Evolutionary conservation across 2,888 invertebrate genomes (phyloP).

Genomic region (Girardia tigrina): DNA sequence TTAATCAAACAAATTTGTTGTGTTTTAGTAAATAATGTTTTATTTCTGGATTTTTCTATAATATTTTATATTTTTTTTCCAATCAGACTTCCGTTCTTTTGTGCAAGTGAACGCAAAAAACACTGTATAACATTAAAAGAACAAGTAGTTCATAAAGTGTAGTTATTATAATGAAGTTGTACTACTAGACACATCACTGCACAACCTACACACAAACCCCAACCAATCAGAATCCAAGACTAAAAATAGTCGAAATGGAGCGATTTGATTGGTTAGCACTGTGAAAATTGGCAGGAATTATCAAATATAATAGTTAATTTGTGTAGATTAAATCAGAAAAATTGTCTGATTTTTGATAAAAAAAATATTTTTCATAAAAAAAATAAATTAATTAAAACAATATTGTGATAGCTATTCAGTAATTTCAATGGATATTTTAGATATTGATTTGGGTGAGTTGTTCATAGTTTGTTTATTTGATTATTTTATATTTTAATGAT

Average conservation of each 20-base stretch:
- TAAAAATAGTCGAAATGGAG: neutral
- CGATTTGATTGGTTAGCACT: neutral
- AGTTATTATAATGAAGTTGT: neutral
- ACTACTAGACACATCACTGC: neutral
- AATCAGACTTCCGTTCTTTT: conserved; percentile 20
- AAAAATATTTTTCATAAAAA: neutral
- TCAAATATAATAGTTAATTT: neutral
- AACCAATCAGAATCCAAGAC: neutral
- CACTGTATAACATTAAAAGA: neutral
- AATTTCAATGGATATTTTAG: neutral
- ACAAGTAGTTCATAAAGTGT: neutral
- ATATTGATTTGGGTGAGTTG: conserved; percentile 18
- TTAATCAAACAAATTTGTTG: too few species aligned
- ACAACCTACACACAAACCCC: neutral
- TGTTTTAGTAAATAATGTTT: too few species aligned
- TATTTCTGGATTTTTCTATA: too few species aligned
- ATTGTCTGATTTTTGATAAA: neutral
- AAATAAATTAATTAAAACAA: neutral
- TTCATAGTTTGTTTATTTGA: neutral
- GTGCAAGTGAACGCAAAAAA: neutral
- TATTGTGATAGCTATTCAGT: neutral
- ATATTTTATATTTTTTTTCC: too few species aligned
- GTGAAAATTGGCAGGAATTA: conserved; percentile 23
- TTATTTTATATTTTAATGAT: neutral
- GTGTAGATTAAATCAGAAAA: conserved; percentile 6